Base-by-base conservation (phyloP, 2,797 vertebrate species). In the Eulemur coronatus region DNA sequence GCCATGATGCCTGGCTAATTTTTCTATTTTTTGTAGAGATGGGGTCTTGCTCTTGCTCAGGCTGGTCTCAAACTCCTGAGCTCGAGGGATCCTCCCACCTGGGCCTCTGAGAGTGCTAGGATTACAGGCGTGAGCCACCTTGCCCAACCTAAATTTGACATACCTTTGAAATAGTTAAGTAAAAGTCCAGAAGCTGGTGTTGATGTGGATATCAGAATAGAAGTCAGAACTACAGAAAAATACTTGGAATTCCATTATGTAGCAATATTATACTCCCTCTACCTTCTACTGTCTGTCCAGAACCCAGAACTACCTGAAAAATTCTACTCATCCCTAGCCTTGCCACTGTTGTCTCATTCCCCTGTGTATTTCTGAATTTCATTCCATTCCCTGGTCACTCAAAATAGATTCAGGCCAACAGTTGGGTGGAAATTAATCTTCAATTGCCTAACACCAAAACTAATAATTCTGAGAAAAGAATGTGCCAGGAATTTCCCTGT, bases 391-490 rank as follows among this genome's bases (percentile, higher is more conserved):
- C 22, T 69, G 11, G 43, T 78, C 46, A 93, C 91, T 90, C 18
- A 50, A 88, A 96, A 91, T 0, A 22, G 13, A 30, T 89, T 84
- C 89, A 59, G 61, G 57, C 67, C 43, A 38, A 55, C 12, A n/a
- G 5, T 46, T 35, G 43, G 43, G 46, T 82, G 15, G 35, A 88
- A 88, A 72, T 59, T 57, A 73, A 75, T 70, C 48, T 22, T 89
- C 35, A 75, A 4, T 70, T 52, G 33, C 61, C 65, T 41, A 65
- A 59, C 48, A 61, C 20, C 43, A 95, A 73, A 30, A 63, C 28
- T 38, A 80, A 90, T 59, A 82, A 80, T 76, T 93, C 75, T 75
- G 67, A 88, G 82, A 70, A 91, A 96, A 85, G 59, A 87, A 65
- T 48, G 33, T 75, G n/a, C 33, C 20, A 79, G 43, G 59, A 87